phyloP scores from a whole-genome alignment of 2,797 vertebrate genomes.

The Pelobates cultripes region DNA sequence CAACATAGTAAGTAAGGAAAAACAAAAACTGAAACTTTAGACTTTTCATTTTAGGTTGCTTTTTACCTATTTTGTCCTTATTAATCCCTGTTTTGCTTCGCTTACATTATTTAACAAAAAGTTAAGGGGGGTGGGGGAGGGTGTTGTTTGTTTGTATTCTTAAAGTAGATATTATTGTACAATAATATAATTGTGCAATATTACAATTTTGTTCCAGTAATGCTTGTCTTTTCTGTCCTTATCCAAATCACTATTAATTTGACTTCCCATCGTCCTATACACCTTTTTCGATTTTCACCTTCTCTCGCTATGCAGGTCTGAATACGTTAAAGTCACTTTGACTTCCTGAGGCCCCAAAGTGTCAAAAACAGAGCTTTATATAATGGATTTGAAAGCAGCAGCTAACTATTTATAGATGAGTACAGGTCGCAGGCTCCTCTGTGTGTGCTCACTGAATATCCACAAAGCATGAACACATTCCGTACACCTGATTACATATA shows the following conservation, averaged over 20 bases:
- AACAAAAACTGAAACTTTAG: no score
- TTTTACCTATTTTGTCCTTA: background rate
- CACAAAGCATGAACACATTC: constrained; percentile 20
- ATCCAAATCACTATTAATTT: background rate
- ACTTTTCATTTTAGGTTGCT: no score
- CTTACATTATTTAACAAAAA: background rate
- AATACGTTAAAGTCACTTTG: constrained; percentile 42
- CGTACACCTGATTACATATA: constrained; percentile 35
- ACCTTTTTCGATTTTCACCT: background rate
- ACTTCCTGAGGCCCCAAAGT: constrained; percentile 19
- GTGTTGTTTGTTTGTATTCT: no score
- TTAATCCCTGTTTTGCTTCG: background rate
- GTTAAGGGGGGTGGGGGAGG: no score
- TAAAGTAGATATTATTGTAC: no score
- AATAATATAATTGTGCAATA: no score
- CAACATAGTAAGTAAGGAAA: no score
- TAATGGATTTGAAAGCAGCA: constrained; percentile 16
- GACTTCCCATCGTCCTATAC: background rate
- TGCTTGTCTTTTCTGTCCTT: background rate
- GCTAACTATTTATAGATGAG: constrained; percentile 36
- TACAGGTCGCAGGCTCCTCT: constrained; percentile 30
- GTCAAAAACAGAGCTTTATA: constrained; percentile 44
- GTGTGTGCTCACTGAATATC: constrained; percentile 13
- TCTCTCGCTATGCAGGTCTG: constrained; percentile 34
- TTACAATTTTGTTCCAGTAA: no score